Percentiles rank a stretch among this genome's conserved stretches.
Conservation (phyloP, 2,797 vertebrate species). For the Pantherophis alleghaniensis region DNA sequence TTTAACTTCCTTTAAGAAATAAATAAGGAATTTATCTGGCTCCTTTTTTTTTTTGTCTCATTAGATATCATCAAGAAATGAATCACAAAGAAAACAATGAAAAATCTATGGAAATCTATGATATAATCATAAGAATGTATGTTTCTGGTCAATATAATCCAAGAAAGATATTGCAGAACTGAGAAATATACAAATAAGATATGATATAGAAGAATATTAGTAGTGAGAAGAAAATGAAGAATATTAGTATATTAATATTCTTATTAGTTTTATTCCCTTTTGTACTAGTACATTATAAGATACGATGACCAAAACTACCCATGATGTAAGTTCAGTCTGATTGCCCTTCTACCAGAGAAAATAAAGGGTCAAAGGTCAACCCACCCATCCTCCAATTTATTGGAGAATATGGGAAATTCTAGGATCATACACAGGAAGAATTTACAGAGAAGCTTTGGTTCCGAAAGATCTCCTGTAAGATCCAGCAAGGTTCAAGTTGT, state of each 20-base stretch:
- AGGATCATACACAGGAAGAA: background rate
- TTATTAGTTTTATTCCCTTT: background rate
- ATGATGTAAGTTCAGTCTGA: background rate
- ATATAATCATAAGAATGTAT: background rate
- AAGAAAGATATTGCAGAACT: background rate
- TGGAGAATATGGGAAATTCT: background rate
- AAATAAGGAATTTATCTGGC: background rate
- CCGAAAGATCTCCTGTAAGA: background rate
- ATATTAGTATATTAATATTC: background rate
- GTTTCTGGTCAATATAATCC: background rate
- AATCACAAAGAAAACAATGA: background rate
- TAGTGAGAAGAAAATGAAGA: background rate
- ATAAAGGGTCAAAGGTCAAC: background rate
- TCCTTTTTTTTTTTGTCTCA: background rate
- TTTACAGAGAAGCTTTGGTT: background rate
- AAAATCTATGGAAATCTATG: background rate
- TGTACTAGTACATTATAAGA: background rate
- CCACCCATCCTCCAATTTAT: background rate
- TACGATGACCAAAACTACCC: background rate
- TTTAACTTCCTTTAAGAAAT: background rate
- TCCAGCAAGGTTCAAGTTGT: background rate
- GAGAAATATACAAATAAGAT: background rate
- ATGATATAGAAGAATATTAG: background rate
- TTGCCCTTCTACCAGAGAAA: background rate
- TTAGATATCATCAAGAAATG: background rate